Evolutionary conservation across 2,113 vertebrate species (phyloP).

Genomic region (Notiomystis cincta): DNA sequence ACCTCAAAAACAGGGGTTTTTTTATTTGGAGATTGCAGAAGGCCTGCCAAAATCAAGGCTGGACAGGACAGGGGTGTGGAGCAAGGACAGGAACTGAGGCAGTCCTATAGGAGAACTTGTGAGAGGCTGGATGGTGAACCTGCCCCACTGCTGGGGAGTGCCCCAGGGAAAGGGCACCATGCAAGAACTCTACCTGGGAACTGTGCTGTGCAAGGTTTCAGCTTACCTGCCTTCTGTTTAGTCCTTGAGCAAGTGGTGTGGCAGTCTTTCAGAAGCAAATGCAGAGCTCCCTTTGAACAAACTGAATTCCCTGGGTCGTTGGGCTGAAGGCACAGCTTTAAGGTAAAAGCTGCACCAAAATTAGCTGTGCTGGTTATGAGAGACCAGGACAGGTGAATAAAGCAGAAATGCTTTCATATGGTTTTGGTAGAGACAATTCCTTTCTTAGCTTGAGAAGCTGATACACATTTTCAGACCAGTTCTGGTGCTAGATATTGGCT

Average conservation of each 20-base stretch:
- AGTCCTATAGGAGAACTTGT: not conserved
- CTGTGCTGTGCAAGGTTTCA: not conserved
- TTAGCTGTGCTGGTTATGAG: not conserved
- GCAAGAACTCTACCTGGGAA: not conserved
- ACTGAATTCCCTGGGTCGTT: not conserved
- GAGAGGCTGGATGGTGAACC: not conserved
- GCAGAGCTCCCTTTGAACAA: not conserved
- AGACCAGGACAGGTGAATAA: not conserved
- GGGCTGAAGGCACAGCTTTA: not conserved
- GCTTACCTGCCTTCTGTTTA: not conserved
- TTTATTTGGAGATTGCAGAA: not conserved
- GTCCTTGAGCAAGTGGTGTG: not conserved
- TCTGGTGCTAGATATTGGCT: not conserved
- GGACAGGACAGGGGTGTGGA: not conserved
- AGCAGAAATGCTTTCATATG: not conserved
- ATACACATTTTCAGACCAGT: not conserved
- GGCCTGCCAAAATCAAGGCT: not conserved
- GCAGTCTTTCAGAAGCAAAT: not conserved
- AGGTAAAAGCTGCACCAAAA: not conserved
- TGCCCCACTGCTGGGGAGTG: not conserved
- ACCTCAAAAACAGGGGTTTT: not conserved
- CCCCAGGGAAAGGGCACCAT: fast-evolving
- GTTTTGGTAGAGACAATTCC: not conserved
- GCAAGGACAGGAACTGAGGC: not conserved
- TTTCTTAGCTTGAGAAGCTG: not conserved